Percentiles rank a stretch among this genome's conserved stretches.
phyloP scores from a whole-genome alignment of 2,888 invertebrate genomes.

The Capitulum mitella region DNA sequence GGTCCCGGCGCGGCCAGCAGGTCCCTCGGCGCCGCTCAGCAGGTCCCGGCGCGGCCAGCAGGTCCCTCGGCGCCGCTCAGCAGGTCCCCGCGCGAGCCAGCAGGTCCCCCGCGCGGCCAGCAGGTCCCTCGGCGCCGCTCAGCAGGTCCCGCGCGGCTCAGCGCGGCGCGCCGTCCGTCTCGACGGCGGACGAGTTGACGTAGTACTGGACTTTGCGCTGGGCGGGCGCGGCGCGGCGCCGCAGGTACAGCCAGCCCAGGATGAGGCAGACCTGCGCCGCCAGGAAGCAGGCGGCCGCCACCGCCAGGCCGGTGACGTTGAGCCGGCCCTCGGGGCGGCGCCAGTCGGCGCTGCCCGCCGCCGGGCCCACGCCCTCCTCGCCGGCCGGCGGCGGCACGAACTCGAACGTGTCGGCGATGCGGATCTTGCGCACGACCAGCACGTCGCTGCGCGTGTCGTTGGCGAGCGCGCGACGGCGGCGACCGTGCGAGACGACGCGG shows the following conservation, averaged over 20 bases:
- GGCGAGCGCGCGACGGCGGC: background rate
- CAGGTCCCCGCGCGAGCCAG: no score
- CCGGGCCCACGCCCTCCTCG: conserved; percentile 24
- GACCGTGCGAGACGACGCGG: conserved; percentile 41
- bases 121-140: conserved; percentile 23
- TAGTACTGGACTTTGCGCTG: conserved; percentile 15
- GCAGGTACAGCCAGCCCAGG: conserved; percentile 5
- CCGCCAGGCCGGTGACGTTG: conserved; percentile 32
- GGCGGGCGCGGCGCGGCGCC: background rate
- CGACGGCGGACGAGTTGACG: background rate
- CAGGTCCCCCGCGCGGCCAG: no score
- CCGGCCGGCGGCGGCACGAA: conserved; percentile 27
- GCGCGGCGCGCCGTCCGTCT: background rate
- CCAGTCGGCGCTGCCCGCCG: conserved; percentile 25
- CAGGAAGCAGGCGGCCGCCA: conserved; percentile 34
- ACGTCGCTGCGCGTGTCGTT: conserved; percentile 25
- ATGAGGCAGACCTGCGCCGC: conserved; percentile 27
- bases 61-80: no score
- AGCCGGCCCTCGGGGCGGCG: conserved; percentile 25
- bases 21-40: no score
- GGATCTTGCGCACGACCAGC: conserved; percentile 34
- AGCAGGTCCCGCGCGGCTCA: conserved; percentile 31
- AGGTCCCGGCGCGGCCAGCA: no score
- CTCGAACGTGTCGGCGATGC: conserved; percentile 36
- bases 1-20: no score